These are phyloP conservation scores for Smutsia temminckii DNA, from an alignment of 2,797 vertebrate genomes.

Conservation along the genomic window DNA sequence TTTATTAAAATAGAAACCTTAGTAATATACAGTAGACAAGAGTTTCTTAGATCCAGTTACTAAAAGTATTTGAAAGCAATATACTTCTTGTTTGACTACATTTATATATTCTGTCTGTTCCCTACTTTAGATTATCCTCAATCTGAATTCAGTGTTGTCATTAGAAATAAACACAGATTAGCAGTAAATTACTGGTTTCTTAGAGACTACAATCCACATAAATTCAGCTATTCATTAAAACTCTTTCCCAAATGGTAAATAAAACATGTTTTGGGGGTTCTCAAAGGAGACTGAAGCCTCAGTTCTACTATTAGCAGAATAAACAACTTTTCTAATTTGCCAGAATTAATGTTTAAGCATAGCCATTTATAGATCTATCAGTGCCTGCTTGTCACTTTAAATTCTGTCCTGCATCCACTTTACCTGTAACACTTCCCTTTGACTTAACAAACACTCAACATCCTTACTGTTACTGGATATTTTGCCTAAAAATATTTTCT, in stretches of 20 bases:
- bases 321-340: not conserved
- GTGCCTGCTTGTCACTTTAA: not conserved
- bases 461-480: not conserved
- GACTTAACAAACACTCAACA: not conserved
- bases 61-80: not conserved
- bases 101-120: not conserved
- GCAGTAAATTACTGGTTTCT: not conserved
- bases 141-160: not conserved
- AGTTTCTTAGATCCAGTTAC: not conserved
- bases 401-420: not conserved
- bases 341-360: not conserved
- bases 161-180: not conserved
- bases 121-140: not conserved
- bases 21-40: not conserved
- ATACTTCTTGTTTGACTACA: not conserved
- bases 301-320: not conserved
- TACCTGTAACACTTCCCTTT: not conserved
- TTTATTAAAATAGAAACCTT: not conserved
- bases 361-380: not conserved
- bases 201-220: not conserved
- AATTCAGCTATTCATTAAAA: not conserved
- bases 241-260: not conserved
- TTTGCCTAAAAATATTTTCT: not conserved
- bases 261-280: not conserved
- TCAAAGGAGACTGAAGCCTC: not conserved